Base-by-base conservation (phyloP, 92 coral and sea anemone species). In the Phenganax subtilis region DNA sequence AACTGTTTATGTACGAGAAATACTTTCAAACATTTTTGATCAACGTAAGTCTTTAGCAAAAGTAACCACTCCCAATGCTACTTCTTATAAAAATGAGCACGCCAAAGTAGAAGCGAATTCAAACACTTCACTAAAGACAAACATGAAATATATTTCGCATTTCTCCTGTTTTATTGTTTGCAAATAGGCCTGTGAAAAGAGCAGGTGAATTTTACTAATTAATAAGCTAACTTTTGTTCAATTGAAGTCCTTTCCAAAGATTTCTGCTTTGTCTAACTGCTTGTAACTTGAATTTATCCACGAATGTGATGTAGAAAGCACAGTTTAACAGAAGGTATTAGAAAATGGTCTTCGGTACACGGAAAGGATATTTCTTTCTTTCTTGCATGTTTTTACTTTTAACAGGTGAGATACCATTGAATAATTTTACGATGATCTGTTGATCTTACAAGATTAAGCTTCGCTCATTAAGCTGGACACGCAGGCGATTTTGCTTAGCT, bases 201-300 rank as follows among this genome's bases (percentile, higher is more conserved):
- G 68, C 83, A 79, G 83, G 83, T 79, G 15, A 12, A 15, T 62
- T 15, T 62, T 17, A 15, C 30, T 79, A 79, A 79, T 79, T 79
- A 79, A 79, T 79, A 52, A 62, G 59, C 8, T 37, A n/a, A 31
- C 83, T 79, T 79, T 79, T 68, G 51, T 79, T 51, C 55, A 52
- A n/a, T 44, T 62, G 68, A 79, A 53, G 69, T 11, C 6, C 57
- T 11, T 20, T 10, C 16, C 53, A 20, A 30, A 69, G 81, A 54
- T 15, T 59, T 30, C 70, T 57, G 73, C 73, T 68, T 76, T 76
- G 53, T 76, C 69, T 57, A 76, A 31, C 55, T 58, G 56, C 69
- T 44, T 59, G 71, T 76, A 76, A 10, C 52, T 58, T 0, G n/a
- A 14, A 47, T 47, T 63, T 64, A 17, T 17, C 8, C 0, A 25